These are phyloP conservation scores for Peucedramus taeniatus DNA, from an alignment of 2,113 vertebrate genomes.

Conservation along the genomic window DNA sequence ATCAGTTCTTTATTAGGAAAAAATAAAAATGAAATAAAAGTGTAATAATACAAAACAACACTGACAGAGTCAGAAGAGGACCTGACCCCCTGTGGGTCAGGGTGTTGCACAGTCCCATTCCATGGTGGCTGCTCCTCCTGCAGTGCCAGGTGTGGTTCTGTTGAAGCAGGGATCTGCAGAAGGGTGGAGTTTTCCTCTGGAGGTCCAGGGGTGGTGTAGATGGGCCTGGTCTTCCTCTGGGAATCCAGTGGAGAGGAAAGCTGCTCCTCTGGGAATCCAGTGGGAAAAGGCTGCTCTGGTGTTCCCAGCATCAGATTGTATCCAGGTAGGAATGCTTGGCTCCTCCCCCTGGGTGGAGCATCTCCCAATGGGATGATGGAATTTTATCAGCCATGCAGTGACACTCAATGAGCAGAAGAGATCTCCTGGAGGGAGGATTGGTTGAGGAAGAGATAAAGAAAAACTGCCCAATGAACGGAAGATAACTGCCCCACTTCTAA, in stretches of 20 bases:
- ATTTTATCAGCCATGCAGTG: neutral
- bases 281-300: neutral
- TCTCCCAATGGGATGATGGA: neutral
- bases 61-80: neutral
- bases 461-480: neutral
- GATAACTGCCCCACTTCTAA: neutral
- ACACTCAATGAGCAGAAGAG: neutral
- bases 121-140: neutral
- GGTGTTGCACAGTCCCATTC: neutral
- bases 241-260: neutral
- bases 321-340: neutral
- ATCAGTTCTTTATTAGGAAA: neutral
- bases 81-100: neutral
- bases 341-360: neutral
- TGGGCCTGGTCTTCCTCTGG: too few species aligned
- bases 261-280: neutral
- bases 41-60: neutral
- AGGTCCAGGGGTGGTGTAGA: too few species aligned
- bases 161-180: rapidly evolving
- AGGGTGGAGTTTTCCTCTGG: neutral
- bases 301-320: neutral
- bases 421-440: neutral
- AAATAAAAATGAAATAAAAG: neutral
- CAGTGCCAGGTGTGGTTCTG: neutral
- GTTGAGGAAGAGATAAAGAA: neutral